Base-by-base conservation (phyloP, 2,113 vertebrate species). In the Callocephalon fimbriatum region DNA sequence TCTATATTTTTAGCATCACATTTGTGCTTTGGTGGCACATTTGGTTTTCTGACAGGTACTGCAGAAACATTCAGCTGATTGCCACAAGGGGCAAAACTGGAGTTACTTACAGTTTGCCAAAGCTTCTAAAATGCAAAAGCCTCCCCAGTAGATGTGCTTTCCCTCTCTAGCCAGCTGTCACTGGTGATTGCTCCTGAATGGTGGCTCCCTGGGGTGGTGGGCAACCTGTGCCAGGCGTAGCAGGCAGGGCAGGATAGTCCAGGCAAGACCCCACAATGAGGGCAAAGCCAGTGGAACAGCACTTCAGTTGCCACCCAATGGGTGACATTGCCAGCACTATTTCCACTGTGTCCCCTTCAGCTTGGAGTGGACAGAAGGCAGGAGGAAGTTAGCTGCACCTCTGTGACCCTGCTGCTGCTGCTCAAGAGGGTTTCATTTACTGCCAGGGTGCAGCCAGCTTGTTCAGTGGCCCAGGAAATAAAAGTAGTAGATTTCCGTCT, bases 341-440 rank as follows among this genome's bases (percentile, higher is more conserved):
- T 84, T 22, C 27, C 0, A 0, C 1, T 15, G 18, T 42, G 74
- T 45, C 38, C 37, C n/a, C 40, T 12, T 0, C 27, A 37, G 9
- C 38, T 26, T 51, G 63, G 37, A 48, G 72, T 12, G 20, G 29
- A 37, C 10, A 50, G 86, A 83, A 73, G 51, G 74, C 35, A 78
- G 32, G 20, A 62, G 12, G 82, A 35, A 40, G 19, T 45, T 20
- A 70, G 6, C 42, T 78, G 71, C 50, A 26, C 62, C 31, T 72
- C 42, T 86, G 63, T 38, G 31, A 19, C 59, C 40, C 38, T 65
- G 31, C 19, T 44, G 45, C 48, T 32, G 16, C 77, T 72, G 54
- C 26, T 71, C 5, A 2, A 20, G 59, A 63, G 50, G 27, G 14
- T 92, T 90, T 59, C 2, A 7, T 63, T 87, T 31, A 22, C 54